phyloP scores from a whole-genome alignment of 2,888 invertebrate species.

The Protophormia terraenovae region DNA sequence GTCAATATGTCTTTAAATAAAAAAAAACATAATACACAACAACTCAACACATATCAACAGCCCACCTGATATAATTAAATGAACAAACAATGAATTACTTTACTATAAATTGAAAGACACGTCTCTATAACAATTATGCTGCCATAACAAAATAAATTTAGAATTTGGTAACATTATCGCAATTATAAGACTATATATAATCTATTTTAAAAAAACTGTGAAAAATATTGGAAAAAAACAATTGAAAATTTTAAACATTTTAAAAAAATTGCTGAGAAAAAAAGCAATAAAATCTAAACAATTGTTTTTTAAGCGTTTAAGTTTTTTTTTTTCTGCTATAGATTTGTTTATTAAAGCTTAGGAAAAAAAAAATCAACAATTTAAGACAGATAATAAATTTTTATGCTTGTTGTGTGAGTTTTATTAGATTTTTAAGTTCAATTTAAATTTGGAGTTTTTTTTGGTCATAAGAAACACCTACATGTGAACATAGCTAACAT shows the following conservation, averaged over 20 bases:
- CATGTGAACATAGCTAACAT: not conserved
- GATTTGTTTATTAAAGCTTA: too few relatives aligned
- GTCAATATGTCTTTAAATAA: constrained; percentile 13
- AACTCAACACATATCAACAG: constrained; percentile 18
- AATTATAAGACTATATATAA: constrained; percentile 25
- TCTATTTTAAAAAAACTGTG: constrained; percentile 35
- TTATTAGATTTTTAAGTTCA: constrained; percentile 11
- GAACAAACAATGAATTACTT: constrained; percentile 32
- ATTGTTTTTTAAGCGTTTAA: constrained; percentile 33
- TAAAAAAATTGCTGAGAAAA: not conserved
- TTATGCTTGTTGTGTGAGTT: not conserved
- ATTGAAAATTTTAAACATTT: constrained; percentile 24
- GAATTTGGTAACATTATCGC: constrained; percentile 22
- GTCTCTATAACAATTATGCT: constrained; percentile 4
- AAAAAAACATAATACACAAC: constrained; percentile 17
- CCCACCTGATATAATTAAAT: constrained; percentile 58
- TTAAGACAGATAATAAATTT: not conserved
- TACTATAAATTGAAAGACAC: not conserved
- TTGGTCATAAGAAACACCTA: constrained; percentile 46
- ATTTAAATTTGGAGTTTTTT: constrained; percentile 4
- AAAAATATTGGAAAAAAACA: not conserved
- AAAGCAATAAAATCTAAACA: constrained; percentile 42
- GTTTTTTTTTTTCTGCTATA: not conserved
- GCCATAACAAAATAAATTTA: not conserved
- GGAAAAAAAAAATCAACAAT: not conserved